Evolutionary conservation across 2,113 vertebrate species (phyloP).

Genomic region (Chunga burmeisteri): DNA sequence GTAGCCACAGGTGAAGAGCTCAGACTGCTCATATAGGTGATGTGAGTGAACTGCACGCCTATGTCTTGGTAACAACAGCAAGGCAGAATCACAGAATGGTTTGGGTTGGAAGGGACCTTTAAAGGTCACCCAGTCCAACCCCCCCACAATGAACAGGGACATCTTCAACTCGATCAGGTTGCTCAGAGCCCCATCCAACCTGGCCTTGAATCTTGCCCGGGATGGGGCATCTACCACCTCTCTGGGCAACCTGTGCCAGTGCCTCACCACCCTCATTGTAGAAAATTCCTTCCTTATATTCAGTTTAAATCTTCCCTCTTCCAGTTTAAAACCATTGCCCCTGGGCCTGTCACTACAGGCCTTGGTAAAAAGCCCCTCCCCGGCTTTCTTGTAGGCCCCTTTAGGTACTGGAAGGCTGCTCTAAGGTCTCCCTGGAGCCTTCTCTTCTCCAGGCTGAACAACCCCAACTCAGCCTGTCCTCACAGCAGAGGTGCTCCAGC

Average conservation of each 20-base stretch:
- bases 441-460: not conserved
- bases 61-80: not conserved
- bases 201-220: not conserved
- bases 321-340: not conserved
- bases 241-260: not conserved
- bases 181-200: not conserved
- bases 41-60: not conserved
- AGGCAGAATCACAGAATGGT: not conserved
- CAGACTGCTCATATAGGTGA: not conserved
- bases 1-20: not conserved
- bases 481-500: not conserved
- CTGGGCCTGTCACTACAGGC: not conserved
- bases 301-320: not conserved
- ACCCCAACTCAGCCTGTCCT: not conserved
- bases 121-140: not conserved
- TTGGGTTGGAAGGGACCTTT: not conserved
- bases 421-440: not conserved
- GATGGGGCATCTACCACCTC: not conserved
- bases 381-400: not conserved
- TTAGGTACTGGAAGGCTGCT: not conserved
- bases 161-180: not conserved
- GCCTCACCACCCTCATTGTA: not conserved
- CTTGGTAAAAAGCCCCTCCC: not conserved
- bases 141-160: not conserved
- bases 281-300: not conserved